phyloP scores from a whole-genome alignment of 2,888 invertebrate genomes.

The Vandiemenella viatica region DNA sequence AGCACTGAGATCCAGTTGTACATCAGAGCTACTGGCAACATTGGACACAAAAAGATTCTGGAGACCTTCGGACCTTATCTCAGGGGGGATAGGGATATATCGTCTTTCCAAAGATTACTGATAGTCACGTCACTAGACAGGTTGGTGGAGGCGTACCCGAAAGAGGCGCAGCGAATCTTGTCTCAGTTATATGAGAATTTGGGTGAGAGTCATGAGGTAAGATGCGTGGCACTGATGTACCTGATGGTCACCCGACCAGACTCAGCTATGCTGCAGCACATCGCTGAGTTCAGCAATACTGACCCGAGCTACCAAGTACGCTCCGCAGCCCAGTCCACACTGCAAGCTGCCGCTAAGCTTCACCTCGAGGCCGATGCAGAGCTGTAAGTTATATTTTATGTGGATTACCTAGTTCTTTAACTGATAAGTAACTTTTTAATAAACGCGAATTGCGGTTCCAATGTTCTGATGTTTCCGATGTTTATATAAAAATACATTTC shows the following conservation, averaged over 20 bases:
- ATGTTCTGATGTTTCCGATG: no score
- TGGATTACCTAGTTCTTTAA: no score
- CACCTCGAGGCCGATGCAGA: slow-evolving; percentile 29
- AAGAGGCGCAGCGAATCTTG: slow-evolving; percentile 37
- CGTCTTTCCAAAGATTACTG: slow-evolving; percentile 45
- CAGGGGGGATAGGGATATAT: slow-evolving; percentile 31
- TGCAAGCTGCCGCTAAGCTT: slow-evolving; percentile 38
- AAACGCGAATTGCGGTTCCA: no score
- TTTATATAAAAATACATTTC: no score
- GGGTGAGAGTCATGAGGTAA: slow-evolving; percentile 46
- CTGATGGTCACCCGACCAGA: slow-evolving; percentile 46
- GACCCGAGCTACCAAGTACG: slow-evolving; percentile 49
- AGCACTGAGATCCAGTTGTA: no score
- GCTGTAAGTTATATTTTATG: slow-evolving; percentile 38
- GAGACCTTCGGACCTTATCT: no score
- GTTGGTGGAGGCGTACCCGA: no score
- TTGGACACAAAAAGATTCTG: no score
- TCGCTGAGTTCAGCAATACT: slow-evolving; percentile 50
- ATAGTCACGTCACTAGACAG: slow-evolving; percentile 47
- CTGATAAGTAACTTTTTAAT: no score
- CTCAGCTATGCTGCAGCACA: slow-evolving; percentile 45
- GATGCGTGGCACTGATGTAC: slow-evolving; percentile 45
- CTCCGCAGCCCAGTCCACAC: slow-evolving; percentile 45
- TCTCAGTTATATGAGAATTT: slow-evolving; percentile 51
- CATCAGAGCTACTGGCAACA: no score